Percentiles rank a stretch among this genome's conserved stretches.
Evolutionary conservation across 2,888 invertebrate genomes (phyloP).

Genomic region (Orchesellides sinensis): DNA sequence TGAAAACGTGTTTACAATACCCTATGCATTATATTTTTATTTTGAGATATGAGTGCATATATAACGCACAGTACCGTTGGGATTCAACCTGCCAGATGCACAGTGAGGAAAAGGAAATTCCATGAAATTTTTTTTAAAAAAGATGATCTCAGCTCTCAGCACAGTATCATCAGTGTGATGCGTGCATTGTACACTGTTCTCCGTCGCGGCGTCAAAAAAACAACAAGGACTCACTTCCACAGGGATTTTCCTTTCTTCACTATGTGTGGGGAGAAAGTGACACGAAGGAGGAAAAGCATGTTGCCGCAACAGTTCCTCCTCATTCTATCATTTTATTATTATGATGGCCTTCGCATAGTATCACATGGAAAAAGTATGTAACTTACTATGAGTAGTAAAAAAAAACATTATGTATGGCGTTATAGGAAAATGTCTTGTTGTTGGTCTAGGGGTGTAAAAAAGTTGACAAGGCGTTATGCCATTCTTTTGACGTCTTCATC

Average conservation of each 20-base stretch:
- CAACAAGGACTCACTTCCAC: constrained; percentile 7
- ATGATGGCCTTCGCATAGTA: neutral
- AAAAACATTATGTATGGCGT: constrained; percentile 10
- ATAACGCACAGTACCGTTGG: no score
- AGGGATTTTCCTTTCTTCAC: constrained; percentile 29
- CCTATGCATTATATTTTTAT: neutral
- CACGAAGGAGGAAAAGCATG: constrained; percentile 14
- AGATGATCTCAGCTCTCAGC: neutral
- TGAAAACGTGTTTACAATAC: neutral
- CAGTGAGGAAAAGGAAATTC: neutral
- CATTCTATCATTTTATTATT: neutral
- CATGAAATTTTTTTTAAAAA: neutral
- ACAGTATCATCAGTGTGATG: neutral
- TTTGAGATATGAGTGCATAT: neutral
- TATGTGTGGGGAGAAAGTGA: constrained; percentile 31
- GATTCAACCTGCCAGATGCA: no score
- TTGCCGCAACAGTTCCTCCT: neutral
- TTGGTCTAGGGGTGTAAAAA: constrained; percentile 59
- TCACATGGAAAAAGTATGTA: neutral
- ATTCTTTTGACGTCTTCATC: constrained; percentile 75
- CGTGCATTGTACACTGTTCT: neutral
- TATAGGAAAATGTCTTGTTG: constrained; percentile 33
- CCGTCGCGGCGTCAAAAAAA: neutral
- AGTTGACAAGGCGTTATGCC: constrained; percentile 74
- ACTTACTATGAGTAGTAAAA: neutral